Conservation (phyloP, 2,113 vertebrate species). For the Pseudorasbora parva region DNA sequence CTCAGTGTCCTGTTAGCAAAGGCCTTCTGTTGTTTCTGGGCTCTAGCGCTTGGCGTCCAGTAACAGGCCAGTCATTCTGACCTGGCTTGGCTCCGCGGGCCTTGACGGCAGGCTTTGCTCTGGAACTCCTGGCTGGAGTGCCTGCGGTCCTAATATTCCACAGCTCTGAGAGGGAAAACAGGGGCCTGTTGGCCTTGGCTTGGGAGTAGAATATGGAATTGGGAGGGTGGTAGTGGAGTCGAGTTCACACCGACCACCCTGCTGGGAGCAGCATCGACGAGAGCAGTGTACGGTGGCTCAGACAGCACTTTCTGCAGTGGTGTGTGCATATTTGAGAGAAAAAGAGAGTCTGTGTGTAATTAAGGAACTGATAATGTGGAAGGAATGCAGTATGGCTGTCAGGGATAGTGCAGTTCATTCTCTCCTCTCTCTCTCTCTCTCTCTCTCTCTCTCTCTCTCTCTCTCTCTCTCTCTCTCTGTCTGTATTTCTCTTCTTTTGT, state of each 20-base stretch:
- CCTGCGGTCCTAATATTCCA: constrained; percentile 41
- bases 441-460: background rate
- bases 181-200: constrained; percentile 58
- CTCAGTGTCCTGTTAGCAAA: constrained; percentile 41
- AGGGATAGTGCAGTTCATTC: constrained; percentile 40
- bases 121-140: constrained; percentile 31
- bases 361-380: constrained; percentile 58
- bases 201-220: constrained; percentile 45
- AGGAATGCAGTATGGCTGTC: constrained; percentile 54
- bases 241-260: constrained; percentile 48
- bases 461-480: background rate
- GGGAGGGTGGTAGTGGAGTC: constrained; percentile 35
- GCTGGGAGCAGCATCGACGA: constrained; percentile 41
- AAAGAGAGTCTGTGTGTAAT: constrained; percentile 51
- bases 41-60: constrained; percentile 28
- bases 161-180: constrained; percentile 47
- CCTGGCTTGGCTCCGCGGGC: constrained; percentile 11
- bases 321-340: constrained; percentile 10
- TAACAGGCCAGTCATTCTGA: constrained; percentile 52
- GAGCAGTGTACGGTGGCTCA: constrained; percentile 26
- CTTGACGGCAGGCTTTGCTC: constrained; percentile 16
- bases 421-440: background rate
- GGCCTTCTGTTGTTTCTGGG: constrained; percentile 52
- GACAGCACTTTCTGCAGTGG: constrained; percentile 8
- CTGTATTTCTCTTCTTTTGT: constrained; percentile 10